Evolutionary conservation across 2,797 vertebrate genomes (phyloP).

Genomic region (Helicolenus hilgendorfi): DNA sequence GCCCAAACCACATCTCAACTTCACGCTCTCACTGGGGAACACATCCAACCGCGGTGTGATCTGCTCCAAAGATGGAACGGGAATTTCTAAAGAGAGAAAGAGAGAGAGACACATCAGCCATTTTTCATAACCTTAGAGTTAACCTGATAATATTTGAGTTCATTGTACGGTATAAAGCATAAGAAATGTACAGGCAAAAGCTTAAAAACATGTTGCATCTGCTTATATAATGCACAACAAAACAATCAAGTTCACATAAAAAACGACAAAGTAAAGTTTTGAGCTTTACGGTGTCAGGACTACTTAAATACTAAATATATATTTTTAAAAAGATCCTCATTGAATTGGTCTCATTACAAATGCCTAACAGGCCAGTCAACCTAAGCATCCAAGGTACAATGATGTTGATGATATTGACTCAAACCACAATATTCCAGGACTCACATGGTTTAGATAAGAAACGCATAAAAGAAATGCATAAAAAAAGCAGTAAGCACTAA

Average conservation of each 20-base stretch:
- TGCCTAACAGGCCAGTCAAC: neutral
- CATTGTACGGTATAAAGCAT: neutral
- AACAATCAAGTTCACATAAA: neutral
- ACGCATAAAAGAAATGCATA: no score
- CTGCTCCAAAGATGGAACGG: slow-evolving; percentile 32
- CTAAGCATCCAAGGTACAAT: neutral
- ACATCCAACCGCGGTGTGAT: slow-evolving; percentile 68
- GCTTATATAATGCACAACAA: neutral
- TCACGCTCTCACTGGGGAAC: slow-evolving; percentile 71
- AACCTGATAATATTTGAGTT: neutral
- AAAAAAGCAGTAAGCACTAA: neutral
- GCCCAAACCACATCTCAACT: slow-evolving; percentile 61
- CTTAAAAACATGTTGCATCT: neutral
- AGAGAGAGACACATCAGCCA: neutral
- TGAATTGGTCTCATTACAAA: neutral
- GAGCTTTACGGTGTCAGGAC: neutral
- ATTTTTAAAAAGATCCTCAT: neutral
- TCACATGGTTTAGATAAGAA: neutral
- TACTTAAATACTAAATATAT: neutral
- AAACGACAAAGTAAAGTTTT: neutral
- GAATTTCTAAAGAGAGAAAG: slow-evolving; percentile 58
- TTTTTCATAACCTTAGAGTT: neutral
- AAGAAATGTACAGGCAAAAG: neutral
- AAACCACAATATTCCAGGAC: neutral
- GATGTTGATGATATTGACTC: neutral